Evolutionary conservation across 2,113 vertebrate genomes (phyloP).

Genomic region (Eptesicus fuscus): DNA sequence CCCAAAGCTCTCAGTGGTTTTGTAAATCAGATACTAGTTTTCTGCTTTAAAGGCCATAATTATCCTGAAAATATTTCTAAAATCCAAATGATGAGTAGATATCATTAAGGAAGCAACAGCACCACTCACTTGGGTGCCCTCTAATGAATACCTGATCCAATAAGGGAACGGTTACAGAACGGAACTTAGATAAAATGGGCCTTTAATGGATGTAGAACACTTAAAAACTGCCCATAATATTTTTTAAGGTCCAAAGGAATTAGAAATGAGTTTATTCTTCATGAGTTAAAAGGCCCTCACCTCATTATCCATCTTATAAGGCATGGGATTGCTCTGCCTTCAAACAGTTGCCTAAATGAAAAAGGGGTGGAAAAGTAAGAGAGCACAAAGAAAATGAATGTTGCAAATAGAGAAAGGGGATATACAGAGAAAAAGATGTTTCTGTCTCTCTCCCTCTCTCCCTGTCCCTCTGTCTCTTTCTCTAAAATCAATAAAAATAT

Average conservation of each 20-base stretch:
- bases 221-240: not conserved
- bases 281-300: not conserved
- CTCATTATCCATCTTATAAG: not conserved
- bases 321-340: not conserved
- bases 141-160: not conserved
- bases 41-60: not conserved
- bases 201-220: not conserved
- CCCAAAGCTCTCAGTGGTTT: not conserved
- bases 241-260: conserved; percentile 3
- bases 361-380: not conserved
- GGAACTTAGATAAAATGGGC: not conserved
- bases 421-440: not conserved
- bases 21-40: not conserved
- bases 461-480: not conserved
- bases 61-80: not conserved
- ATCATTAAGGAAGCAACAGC: not conserved
- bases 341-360: not conserved
- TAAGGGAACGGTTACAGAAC: not conserved
- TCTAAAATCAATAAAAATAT: not conserved
- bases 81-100: not conserved
- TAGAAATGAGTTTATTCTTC: not conserved
- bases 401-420: not conserved
- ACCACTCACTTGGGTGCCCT: not conserved
- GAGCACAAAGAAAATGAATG: not conserved
- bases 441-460: not conserved